Base-by-base conservation (phyloP, 2,113 vertebrate genomes). In the Callipepla squamata region DNA sequence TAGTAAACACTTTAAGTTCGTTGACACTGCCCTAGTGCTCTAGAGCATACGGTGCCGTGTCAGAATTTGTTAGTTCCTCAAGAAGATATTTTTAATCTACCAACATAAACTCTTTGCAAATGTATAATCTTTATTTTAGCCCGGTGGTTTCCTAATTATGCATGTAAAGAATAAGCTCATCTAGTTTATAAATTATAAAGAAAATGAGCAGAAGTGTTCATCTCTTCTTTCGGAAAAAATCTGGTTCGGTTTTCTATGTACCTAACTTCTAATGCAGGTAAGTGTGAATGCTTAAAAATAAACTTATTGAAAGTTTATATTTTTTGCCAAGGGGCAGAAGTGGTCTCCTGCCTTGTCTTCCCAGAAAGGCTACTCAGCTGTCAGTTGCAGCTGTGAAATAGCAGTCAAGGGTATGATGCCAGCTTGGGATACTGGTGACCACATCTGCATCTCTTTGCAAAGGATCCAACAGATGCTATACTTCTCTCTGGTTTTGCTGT, bases 141-240 rank as follows among this genome's bases (percentile, higher is more conserved):
- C 66, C 51, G 87, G 74, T 96, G 96, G 91, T 96, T 96, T 94
- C 83, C 89, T 93, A 96, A 93, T 94, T 23, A 7, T 76, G 65
- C 85, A 92, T 94, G 77, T 90, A 90, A 77, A 81, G 84, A 92
- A 79, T 84, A 91, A 96, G 53, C 68, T 95, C 86, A 90, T 89
- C 66, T 80, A 73, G 47, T 92, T 93, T 92, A 59, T 83, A 87
- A 94, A 57, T 73, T 91, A n/a, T 44, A 19, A 89, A 90, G 34
- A 38, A 77, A 48, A 58, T 14, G 32, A 73, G 63, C 13, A 26
- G 68, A 94, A 96, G 75, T 26, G 38, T 81, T 79, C 77, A 42
- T 20, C 84, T 87, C 89, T 76, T 76, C 92, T 93, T 90, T 94
- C 86, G 75, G 61, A 89, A 90, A 81, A 84, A 86, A 79, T 89